A percentile compares a stretch with the other conserved stretches of the same genome.
phyloP scores from a whole-genome alignment of 23 tunicate genomes.

The Styela plicata region DNA sequence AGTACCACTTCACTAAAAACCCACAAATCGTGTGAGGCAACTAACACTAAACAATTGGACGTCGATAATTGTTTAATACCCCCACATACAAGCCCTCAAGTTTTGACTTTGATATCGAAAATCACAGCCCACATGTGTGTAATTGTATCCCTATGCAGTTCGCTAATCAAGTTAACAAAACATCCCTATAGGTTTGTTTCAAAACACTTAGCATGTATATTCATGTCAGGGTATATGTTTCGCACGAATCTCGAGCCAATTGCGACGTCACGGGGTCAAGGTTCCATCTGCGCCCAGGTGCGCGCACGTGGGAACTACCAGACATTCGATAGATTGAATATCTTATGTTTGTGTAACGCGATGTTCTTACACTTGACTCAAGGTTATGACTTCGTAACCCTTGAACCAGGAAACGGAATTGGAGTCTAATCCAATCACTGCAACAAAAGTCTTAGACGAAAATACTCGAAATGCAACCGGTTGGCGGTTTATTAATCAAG shows the following conservation, averaged over 20 bases:
- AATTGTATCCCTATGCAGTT: not conserved
- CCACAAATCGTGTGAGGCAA: not conserved
- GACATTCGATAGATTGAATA: not conserved
- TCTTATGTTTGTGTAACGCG: not conserved
- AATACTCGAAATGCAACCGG: not conserved
- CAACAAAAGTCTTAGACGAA: not conserved
- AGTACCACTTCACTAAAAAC: not conserved
- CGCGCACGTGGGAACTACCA: not conserved
- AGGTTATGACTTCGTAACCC: not conserved
- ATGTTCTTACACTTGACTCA: not conserved
- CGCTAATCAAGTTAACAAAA: not conserved
- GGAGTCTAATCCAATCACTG: not conserved
- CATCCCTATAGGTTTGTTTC: not conserved
- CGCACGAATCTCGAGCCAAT: not conserved
- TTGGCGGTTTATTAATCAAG: not conserved
- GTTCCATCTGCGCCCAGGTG: not conserved
- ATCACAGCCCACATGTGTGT: not conserved
- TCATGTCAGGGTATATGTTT: not conserved
- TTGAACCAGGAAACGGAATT: not conserved
- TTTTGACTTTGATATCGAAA: not conserved
- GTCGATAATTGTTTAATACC: not conserved
- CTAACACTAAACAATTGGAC: not conserved
- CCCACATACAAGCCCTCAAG: not conserved
- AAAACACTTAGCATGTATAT: not conserved
- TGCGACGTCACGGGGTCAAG: not conserved